Evolutionary conservation across 2,113 vertebrate genomes (phyloP).

Genomic region (Nothoprocta pentlandii): DNA sequence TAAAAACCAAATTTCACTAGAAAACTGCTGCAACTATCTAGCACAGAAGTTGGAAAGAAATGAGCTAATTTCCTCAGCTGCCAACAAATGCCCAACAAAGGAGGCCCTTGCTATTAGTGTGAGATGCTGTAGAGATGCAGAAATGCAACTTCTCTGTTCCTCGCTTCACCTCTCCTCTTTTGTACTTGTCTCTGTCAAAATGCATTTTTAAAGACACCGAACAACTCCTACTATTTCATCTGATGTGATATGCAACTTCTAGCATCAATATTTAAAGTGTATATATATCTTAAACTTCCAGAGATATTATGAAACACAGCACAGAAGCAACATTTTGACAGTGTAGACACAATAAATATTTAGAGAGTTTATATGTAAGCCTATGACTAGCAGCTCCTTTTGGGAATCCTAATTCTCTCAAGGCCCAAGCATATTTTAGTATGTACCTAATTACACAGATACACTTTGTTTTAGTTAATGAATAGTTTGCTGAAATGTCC

Average conservation of each 20-base stretch:
- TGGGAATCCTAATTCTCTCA: neutral
- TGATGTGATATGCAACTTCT: neutral
- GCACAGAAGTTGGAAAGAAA: neutral
- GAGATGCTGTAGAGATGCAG: neutral
- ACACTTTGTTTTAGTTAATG: neutral
- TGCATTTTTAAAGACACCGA: neutral
- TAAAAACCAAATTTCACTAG: neutral
- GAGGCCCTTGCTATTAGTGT: rapidly evolving
- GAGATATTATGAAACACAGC: neutral
- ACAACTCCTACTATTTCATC: neutral
- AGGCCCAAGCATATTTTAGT: neutral
- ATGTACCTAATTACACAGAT: neutral
- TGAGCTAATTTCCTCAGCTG: neutral
- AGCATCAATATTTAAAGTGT: neutral
- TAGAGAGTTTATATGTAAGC: neutral
- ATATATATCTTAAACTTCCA: neutral
- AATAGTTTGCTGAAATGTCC: neutral
- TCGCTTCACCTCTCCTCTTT: neutral
- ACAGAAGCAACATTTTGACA: neutral
- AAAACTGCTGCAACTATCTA: neutral
- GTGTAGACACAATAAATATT: neutral
- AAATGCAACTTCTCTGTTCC: neutral
- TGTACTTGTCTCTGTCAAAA: neutral
- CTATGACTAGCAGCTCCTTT: neutral
- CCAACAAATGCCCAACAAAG: neutral